phyloP scores from a whole-genome alignment of 2,888 invertebrate species.

The Nasonovia ribisnigri region DNA sequence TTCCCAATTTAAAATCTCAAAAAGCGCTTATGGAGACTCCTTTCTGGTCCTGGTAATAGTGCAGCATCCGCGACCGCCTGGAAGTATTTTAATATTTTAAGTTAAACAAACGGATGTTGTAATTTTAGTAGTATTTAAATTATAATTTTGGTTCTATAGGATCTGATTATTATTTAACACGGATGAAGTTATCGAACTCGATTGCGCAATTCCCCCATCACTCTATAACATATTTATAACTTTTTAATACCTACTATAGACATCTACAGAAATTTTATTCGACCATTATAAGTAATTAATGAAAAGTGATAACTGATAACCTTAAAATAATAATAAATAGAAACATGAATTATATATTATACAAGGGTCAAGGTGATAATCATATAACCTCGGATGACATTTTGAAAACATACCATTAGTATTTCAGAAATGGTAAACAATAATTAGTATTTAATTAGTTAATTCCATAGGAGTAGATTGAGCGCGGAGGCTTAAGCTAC shows the following conservation, averaged over 20 bases:
- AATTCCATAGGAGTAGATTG: too few relatives aligned
- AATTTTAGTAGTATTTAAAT: not conserved
- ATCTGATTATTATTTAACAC: not conserved
- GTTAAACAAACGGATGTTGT: not conserved
- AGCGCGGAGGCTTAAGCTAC: too few relatives aligned
- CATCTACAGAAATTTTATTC: not conserved
- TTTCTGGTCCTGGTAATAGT: not conserved
- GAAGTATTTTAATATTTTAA: not conserved
- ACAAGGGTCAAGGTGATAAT: not conserved
- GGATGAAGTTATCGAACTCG: not conserved
- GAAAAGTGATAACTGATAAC: too few relatives aligned
- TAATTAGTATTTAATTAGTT: not conserved
- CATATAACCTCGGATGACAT: not conserved
- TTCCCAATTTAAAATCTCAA: too few relatives aligned
- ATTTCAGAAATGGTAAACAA: not conserved
- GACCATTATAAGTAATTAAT: not conserved
- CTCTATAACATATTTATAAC: not conserved
- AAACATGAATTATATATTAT: not conserved
- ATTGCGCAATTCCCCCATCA: not conserved
- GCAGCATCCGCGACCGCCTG: not conserved
- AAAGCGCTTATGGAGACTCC: too few relatives aligned
- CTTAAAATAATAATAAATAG: not conserved
- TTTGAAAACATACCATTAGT: not conserved
- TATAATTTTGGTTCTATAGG: not conserved
- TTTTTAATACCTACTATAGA: not conserved